Evolutionary conservation across 2,797 vertebrate species (phyloP), one percentile per base, ranked within the genome.

Genomic region (Brachymystax lenok): DNA sequence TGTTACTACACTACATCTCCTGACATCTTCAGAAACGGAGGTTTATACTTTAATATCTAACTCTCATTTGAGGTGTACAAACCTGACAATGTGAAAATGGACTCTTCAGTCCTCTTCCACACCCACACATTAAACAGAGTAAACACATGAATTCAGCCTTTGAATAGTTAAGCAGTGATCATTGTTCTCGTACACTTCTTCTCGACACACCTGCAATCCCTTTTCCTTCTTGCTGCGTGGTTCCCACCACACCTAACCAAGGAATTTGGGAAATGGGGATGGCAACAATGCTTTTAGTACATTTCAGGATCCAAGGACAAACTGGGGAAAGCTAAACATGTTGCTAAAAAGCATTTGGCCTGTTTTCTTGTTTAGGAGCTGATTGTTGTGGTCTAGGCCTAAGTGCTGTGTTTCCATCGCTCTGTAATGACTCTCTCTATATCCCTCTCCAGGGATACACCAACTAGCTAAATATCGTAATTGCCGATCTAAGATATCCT

Each of bases 131-230:
- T 6, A 40, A 56, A 5, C 14, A 56, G 17, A 56, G 19, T 56
- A 19, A n/a, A n/a, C 17, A 54, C 14, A 59, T 56, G 5, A 1
- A 59, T 59, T 59, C 54, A n/a, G 54, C 17, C 19, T 59, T 19
- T 59, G 54, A 17, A n/a, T 59, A 19, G 54, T 59, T 59, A 19
- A n/a, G 17, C 6, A 13, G 16, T 4, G 66, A 35, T 68, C 66
- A 68, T 68, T 68, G 66, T 68, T 70, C 35, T 19, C 12, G 1
- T 50, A 13, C n/a, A 12, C 35, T 50, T 70, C 8, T 50, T 17
- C 30, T 30, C 2, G 12, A 70, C 69, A 70, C 69, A 70, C 69
- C n/a, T 50, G 69, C 68, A 35, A n/a, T 69, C 27, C 4, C n/a
- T 13, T 33, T 69, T 46, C 68, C 68, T 69, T 69, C 33, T n/a